Evolutionary conservation across 2,888 invertebrate genomes (phyloP).

Genomic region (Chirona hameri): DNA sequence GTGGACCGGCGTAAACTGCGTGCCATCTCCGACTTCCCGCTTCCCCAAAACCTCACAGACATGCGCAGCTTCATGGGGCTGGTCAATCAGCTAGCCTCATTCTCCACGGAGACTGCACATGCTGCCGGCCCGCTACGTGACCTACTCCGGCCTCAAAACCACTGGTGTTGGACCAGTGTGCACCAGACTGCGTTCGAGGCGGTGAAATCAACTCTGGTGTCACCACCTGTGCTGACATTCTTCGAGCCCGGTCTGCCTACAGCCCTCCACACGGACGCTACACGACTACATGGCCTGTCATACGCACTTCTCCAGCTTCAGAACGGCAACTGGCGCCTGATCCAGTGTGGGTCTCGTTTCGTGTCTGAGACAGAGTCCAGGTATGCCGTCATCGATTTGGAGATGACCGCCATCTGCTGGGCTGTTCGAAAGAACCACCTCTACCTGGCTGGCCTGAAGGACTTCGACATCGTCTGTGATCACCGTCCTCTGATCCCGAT

Average conservation of each 20-base stretch:
- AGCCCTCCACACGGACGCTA: neutral
- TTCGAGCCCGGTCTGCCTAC: neutral
- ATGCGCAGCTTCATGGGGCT: neutral
- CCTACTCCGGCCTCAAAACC: neutral
- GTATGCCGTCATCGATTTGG: neutral
- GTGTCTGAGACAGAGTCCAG: neutral
- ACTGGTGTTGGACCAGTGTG: neutral
- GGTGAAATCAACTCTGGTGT: neutral
- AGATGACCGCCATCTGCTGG: neutral
- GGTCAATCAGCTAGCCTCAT: neutral
- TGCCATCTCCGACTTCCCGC: too few species aligned
- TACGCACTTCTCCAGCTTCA: neutral
- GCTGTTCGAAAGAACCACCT: neutral
- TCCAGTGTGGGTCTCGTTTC: neutral
- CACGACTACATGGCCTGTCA: neutral
- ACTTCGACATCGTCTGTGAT: neutral
- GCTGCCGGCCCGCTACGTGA: neutral
- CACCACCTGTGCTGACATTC: neutral
- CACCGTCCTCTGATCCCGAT: neutral
- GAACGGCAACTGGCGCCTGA: neutral
- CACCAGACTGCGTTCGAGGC: neutral
- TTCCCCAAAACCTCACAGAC: too few species aligned
- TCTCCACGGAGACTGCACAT: neutral
- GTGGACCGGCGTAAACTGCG: too few species aligned
- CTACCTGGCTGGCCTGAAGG: neutral